A percentile compares a stretch with the other conserved stretches of the same genome.
phyloP scores from a whole-genome alignment of 2,888 invertebrate species.

The Dicycla oo region DNA sequence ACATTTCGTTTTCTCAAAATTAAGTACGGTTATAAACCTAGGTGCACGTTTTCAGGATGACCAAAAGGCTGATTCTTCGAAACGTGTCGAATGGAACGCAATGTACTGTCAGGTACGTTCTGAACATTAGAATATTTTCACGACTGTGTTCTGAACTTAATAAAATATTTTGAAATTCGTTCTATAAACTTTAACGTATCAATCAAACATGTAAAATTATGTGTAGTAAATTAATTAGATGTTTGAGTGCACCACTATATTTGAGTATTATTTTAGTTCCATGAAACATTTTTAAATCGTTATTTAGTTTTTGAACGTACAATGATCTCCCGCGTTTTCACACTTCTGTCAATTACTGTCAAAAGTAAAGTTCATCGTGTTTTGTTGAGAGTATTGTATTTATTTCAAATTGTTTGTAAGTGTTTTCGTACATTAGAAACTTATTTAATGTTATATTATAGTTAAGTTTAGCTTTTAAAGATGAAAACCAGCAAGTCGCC shows the following conservation, averaged over 20 bases:
- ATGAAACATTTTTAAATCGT: background rate
- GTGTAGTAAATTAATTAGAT: background rate
- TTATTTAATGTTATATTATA: constrained; percentile 59
- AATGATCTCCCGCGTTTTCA: constrained; percentile 82
- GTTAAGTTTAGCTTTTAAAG: constrained; percentile 59
- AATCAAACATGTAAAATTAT: background rate
- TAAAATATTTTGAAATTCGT: background rate
- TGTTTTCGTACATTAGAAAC: constrained; percentile 34
- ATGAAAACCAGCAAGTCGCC: constrained; percentile 85
- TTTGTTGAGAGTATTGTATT: constrained; percentile 68
- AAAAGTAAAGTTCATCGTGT: constrained; percentile 73
- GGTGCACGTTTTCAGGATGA: background rate
- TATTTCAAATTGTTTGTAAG: constrained; percentile 54
- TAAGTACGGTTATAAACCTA: no score
- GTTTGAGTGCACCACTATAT: background rate
- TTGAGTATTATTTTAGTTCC: background rate
- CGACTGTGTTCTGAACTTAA: background rate
- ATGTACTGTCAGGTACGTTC: constrained; percentile 17
- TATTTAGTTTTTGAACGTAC: constrained; percentile 51
- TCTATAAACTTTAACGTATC: background rate
- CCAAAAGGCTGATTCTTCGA: background rate
- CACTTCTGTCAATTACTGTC: constrained; percentile 68
- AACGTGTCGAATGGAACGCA: constrained; percentile 27
- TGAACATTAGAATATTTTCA: background rate
- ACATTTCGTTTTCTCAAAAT: no score